phyloP scores from a whole-genome alignment of 1,140 invertebrate species.

The Philotrypesis tridentata region DNA sequence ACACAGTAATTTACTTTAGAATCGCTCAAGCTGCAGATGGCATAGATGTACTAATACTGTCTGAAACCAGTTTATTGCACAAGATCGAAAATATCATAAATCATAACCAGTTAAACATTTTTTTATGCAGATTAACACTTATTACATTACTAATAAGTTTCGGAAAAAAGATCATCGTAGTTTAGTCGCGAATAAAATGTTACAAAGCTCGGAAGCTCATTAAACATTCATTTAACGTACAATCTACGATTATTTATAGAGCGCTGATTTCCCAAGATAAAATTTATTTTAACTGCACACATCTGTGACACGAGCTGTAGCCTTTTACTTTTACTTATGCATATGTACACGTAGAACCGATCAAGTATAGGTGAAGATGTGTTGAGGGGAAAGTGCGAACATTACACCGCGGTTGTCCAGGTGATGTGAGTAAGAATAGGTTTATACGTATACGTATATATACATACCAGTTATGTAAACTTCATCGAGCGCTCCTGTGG shows the following conservation, averaged over 20 bases:
- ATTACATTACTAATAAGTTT: too few species aligned
- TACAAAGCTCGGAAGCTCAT: constrained; percentile 40
- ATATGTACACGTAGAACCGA: background rate
- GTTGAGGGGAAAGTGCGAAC: constrained; percentile 3
- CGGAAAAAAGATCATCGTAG: too few species aligned
- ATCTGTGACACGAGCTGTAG: too few species aligned
- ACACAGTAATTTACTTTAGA: too few species aligned
- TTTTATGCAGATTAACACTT: too few species aligned
- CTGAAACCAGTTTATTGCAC: too few species aligned
- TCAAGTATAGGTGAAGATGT: background rate
- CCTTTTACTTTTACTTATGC: background rate
- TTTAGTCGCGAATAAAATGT: background rate
- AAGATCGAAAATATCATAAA: too few species aligned
- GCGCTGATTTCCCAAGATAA: constrained; percentile 51
- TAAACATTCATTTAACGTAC: too few species aligned
- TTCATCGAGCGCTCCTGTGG: background rate
- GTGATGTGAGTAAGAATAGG: background rate
- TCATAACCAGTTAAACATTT: too few species aligned
- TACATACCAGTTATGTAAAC: constrained; percentile 53
- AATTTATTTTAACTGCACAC: too few species aligned
- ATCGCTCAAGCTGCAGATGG: too few species aligned
- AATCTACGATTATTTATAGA: constrained; percentile 59
- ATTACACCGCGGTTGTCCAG: constrained; percentile 30
- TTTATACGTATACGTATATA: background rate
- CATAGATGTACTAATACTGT: too few species aligned